phyloP scores from a whole-genome alignment of 2,888 invertebrate genomes.

The Synanthedon myopaeformis region DNA sequence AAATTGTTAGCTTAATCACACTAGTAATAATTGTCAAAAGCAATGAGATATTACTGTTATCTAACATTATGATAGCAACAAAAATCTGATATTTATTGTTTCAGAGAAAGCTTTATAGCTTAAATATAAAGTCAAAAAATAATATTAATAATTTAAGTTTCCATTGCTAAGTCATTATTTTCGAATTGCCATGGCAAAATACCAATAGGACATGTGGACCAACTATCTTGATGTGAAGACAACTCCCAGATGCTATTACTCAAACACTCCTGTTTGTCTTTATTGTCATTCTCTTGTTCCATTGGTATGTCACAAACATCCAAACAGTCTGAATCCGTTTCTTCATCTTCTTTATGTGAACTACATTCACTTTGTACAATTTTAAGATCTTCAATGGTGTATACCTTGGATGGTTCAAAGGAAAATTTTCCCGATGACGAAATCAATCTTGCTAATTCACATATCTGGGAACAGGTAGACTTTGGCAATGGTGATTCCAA shows the following conservation, averaged over 20 bases:
- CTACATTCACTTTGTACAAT: not conserved
- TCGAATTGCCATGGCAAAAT: conserved; percentile 53
- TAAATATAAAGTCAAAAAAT: too few species aligned
- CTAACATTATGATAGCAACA: too few species aligned
- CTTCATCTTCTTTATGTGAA: conserved; percentile 8
- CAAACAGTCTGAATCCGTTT: conserved; percentile 11
- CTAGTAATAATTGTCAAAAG: too few species aligned
- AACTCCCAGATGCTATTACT: conserved; percentile 39
- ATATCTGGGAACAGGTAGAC: conserved; percentile 26
- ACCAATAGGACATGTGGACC: conserved; percentile 65
- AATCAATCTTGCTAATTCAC: conserved; percentile 41
- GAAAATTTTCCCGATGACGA: conserved; percentile 33
- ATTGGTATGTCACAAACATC: conserved; percentile 5
- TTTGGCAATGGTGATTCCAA: conserved; percentile 37
- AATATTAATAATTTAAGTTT: conserved; percentile 1
- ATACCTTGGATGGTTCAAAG: conserved; percentile 32
- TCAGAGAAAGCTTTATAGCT: too few species aligned
- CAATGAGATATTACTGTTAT: too few species aligned
- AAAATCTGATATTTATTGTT: too few species aligned
- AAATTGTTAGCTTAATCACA: too few species aligned
- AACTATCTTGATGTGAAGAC: conserved; percentile 32
- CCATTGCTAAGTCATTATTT: conserved; percentile 9
- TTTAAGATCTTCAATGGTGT: conserved; percentile 56
- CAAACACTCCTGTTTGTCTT: conserved; percentile 7
- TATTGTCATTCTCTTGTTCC: not conserved